A percentile compares a stretch with the other conserved stretches of the same genome.
phyloP scores from a whole-genome alignment of 2,113 vertebrate genomes.

The Lichenostomus cassidix region DNA sequence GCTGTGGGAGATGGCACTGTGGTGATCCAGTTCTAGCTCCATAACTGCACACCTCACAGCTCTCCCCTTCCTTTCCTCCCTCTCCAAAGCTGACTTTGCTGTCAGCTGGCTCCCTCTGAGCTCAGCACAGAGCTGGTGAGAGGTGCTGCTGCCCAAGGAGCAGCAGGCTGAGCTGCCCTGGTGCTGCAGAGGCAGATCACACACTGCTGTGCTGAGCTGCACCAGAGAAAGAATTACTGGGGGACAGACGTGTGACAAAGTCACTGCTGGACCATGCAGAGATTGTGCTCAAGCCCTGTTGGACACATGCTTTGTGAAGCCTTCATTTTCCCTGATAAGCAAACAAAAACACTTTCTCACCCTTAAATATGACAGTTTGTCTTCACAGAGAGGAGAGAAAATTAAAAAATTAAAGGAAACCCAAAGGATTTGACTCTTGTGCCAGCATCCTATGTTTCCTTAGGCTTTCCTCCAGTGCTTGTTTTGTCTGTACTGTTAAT shows the following conservation, averaged over 20 bases:
- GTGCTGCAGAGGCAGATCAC: neutral
- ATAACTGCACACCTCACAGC: neutral
- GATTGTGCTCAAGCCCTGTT: neutral
- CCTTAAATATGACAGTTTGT: neutral
- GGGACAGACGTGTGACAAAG: neutral
- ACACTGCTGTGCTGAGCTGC: neutral
- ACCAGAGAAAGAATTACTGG: neutral
- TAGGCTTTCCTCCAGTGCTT: neutral
- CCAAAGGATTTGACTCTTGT: neutral
- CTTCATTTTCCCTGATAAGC: neutral
- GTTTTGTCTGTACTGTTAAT: neutral
- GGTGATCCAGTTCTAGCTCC: neutral
- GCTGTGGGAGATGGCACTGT: neutral
- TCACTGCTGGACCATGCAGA: neutral
- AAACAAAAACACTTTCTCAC: neutral
- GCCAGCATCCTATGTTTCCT: neutral
- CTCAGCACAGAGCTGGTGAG: neutral
- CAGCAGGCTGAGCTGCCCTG: neutral
- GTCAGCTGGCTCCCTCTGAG: neutral
- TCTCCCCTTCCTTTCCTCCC: neutral
- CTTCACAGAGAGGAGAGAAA: neutral
- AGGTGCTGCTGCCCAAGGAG: neutral
- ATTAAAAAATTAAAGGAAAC: neutral
- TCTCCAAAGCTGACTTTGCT: neutral
- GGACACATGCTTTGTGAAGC: neutral